Percentiles rank a stretch among this genome's conserved stretches.
Evolutionary conservation across 2,113 vertebrate genomes (phyloP).

Genomic region (Burhinus oedicnemus): DNA sequence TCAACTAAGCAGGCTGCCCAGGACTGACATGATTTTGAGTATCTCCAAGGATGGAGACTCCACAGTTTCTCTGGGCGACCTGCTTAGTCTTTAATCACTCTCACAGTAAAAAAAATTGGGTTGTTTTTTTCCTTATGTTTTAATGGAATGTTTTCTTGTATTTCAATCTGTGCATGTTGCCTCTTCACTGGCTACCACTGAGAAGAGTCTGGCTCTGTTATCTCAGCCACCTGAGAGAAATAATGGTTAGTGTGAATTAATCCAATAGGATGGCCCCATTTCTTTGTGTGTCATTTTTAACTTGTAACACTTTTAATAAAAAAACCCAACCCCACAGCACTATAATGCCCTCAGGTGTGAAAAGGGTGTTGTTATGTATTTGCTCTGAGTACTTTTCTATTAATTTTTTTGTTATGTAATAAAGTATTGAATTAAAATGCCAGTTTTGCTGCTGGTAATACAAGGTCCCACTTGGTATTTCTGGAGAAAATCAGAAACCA

Average conservation of each 20-base stretch:
- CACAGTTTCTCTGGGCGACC: not conserved
- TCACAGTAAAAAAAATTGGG: not conserved
- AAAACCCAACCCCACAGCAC: not conserved
- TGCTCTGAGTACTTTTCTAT: not conserved
- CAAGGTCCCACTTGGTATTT: not conserved
- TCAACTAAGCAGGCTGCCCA: not conserved
- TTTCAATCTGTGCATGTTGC: not conserved
- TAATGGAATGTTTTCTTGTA: not conserved
- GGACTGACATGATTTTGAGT: rapidly evolving
- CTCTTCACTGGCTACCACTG: not conserved
- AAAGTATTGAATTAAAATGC: not conserved
- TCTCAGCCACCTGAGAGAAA: not conserved
- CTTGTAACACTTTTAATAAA: not conserved
- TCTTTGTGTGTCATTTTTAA: not conserved
- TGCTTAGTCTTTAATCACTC: not conserved
- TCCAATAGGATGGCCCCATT: not conserved
- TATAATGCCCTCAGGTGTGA: not conserved
- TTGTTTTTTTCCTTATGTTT: rapidly evolving
- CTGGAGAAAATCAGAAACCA: not conserved
- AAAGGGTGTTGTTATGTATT: not conserved
- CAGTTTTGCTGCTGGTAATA: not conserved
- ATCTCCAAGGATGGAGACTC: not conserved
- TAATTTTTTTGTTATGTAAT: not conserved
- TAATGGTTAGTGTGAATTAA: not conserved
- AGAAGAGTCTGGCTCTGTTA: not conserved